Evolutionary conservation across 1,140 invertebrate genomes (phyloP), one percentile per base, ranked within the genome.

Genomic region (Drosophila neocordata): DNA sequence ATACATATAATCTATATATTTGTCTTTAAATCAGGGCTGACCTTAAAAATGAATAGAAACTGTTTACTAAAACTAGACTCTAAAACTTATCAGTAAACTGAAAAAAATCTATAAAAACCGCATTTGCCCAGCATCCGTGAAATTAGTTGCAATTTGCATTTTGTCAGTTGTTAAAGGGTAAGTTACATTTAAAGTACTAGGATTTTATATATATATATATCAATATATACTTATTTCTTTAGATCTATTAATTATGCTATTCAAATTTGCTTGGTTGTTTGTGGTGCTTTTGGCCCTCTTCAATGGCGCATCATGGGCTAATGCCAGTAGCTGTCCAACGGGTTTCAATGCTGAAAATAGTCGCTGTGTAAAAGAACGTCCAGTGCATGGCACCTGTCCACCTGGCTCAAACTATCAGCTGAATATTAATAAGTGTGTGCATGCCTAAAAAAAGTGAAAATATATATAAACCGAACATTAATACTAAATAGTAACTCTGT

Each of bases 401-500:
- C 56, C 77, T 1, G 71, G 76, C n/a, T 90, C 85, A 5, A 65
- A 58, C 56, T 90, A 80, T 27, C 55, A 80, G 37, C 34, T 84
- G 8, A 73, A 41, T 38, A 70, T 90, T 11, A 89, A 89, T 64
- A 91, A 91, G 57, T 91, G 89, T 57, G 79, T 91, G 27, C 90
- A 89, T 53, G 31, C 56, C 11, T 82, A 59, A 48, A 24, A 41
- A 8, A 52, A 34, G 13, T 48, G 15, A 48, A 48, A 48, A 20
- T 20, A 48, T 48, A 48, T 20, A 48, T 20, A 44, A 9, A 7
- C 8, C 8, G 8, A n/a, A 4, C 22, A 18, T 11, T 7, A 2
- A 11, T 2, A 38, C 3, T 38, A 38, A n/a, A 38, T 38, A 6
- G 6, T 31, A 24, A 31, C 4, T 31, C 27, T 4, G 3, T 38